phyloP scores from a whole-genome alignment of 2,888 invertebrate genomes.

The Athalia rosae region DNA sequence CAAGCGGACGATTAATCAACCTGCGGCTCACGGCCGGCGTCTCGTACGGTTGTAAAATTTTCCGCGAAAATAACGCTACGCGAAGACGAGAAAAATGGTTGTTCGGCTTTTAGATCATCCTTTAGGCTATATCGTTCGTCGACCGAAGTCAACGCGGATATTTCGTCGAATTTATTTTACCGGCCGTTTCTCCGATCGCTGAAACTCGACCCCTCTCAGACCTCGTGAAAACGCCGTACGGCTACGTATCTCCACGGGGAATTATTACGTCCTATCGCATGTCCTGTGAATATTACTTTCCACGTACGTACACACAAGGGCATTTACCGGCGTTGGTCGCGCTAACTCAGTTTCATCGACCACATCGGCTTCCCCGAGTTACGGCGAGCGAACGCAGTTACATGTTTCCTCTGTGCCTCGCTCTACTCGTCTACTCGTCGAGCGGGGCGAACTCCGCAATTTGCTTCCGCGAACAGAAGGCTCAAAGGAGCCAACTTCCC shows the following conservation, averaged over 20 bases:
- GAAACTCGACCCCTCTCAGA: not conserved
- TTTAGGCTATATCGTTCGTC: no score
- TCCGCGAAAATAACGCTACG: not conserved
- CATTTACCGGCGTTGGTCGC: constrained; percentile 9
- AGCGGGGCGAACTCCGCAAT: no score
- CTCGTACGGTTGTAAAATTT: not conserved
- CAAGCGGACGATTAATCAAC: not conserved
- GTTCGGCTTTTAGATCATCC: no score
- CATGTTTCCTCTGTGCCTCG: not conserved
- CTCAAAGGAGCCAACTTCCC: no score
- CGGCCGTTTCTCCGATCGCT: not conserved
- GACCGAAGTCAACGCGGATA: no score
- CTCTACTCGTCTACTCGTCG: not conserved
- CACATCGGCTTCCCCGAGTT: not conserved
- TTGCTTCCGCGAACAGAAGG: no score
- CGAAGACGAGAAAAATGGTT: no score
- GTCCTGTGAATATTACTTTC: not conserved
- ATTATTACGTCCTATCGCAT: no score
- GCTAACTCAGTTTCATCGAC: constrained; percentile 38
- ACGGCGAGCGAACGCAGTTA: not conserved
- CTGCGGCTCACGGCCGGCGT: not conserved
- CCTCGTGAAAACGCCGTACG: no score
- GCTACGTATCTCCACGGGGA: no score
- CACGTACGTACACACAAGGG: not conserved
- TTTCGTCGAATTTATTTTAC: no score